phyloP scores from a whole-genome alignment of 2,113 vertebrate genomes.

The Myiozetetes cayanensis region DNA sequence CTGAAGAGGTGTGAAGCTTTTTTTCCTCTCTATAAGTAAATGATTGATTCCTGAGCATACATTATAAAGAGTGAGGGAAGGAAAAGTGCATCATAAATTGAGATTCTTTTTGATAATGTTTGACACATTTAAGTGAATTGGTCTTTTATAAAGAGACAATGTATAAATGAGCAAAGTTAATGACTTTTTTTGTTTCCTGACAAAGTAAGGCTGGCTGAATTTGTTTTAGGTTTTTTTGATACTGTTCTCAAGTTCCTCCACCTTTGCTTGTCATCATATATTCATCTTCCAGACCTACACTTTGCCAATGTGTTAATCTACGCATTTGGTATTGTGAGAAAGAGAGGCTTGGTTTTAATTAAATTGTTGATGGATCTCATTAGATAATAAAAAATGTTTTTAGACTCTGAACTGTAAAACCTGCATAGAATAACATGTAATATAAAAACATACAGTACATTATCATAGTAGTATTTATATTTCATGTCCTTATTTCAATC shows the following conservation, averaged over 20 bases:
- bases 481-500: background rate
- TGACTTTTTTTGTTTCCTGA: background rate
- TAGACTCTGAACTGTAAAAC: background rate
- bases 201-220: background rate
- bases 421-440: background rate
- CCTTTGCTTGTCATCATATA: background rate
- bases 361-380: background rate
- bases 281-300: background rate
- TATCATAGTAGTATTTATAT: background rate
- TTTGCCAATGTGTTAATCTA: background rate
- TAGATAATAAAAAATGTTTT: background rate
- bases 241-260: background rate
- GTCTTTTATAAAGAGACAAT: background rate
- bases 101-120: background rate
- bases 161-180: background rate
- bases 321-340: background rate
- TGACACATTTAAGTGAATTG: fast-evolving
- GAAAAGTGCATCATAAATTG: background rate
- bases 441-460: background rate
- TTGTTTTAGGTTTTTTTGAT: background rate
- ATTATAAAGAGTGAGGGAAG: background rate
- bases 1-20: background rate
- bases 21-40: background rate
- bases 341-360: background rate
- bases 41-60: background rate